Evolutionary conservation across 2,797 vertebrate genomes (phyloP).

Genomic region (Microctenopoma lineatum): DNA sequence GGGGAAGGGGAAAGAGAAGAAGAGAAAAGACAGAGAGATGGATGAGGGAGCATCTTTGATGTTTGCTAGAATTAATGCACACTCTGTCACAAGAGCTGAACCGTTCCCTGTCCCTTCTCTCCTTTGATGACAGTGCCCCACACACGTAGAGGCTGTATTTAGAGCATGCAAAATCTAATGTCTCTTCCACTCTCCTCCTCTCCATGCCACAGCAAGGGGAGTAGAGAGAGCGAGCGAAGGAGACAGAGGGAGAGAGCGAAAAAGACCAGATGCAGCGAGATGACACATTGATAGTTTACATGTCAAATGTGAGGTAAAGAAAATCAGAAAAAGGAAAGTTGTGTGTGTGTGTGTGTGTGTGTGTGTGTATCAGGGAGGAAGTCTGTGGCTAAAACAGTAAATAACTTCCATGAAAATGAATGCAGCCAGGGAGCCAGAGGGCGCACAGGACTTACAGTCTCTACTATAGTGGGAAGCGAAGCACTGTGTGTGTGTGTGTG

Average conservation of each 20-base stretch:
- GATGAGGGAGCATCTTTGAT: conserved; percentile 71
- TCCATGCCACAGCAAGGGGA: conserved; percentile 57
- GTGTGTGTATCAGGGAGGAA: background rate
- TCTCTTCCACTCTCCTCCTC: conserved; percentile 73
- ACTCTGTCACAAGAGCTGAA: conserved; percentile 56
- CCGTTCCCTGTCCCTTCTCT: conserved; percentile 65
- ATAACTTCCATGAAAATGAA: conserved; percentile 62
- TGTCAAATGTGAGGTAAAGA: conserved; percentile 46
- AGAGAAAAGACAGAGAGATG: conserved; percentile 59
- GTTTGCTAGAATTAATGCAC: conserved; percentile 70
- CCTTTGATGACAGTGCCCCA: conserved; percentile 74
- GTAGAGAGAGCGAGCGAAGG: conserved; percentile 15
- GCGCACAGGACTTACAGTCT: conserved; percentile 40
- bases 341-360: conserved; percentile 10
- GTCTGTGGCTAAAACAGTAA: conserved; percentile 56
- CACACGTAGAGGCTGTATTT: conserved; percentile 80
- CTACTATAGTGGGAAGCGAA: conserved; percentile 44
- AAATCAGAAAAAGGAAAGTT: conserved; percentile 25
- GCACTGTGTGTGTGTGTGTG: conserved; percentile 21
- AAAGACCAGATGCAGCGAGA: conserved; percentile 55
- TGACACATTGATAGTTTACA: conserved; percentile 65
- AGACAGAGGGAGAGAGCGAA: conserved; percentile 34
- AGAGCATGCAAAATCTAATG: conserved; percentile 85
- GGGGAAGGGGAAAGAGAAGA: conserved; percentile 36
- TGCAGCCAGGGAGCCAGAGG: conserved; percentile 49